A percentile compares a stretch with the other conserved stretches of the same genome.
phyloP scores from a whole-genome alignment of 2,113 vertebrate species.

The Carassius gibelio region DNA sequence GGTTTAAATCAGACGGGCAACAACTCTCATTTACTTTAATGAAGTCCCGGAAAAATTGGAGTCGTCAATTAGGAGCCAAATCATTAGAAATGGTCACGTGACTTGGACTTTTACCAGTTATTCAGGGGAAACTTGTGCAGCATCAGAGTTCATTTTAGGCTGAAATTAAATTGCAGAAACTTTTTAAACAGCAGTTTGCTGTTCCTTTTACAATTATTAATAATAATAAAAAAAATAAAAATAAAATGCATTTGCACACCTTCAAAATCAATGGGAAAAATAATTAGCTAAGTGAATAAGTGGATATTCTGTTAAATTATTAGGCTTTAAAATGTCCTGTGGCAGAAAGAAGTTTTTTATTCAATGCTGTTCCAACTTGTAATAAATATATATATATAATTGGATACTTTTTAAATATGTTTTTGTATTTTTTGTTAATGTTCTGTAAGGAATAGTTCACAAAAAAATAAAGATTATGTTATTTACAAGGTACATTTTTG shows the following conservation, averaged over 20 bases:
- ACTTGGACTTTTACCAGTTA: slow-evolving; percentile 32
- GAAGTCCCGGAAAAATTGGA: slow-evolving; percentile 55
- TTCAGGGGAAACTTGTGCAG: not conserved
- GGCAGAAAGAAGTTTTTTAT: too few species aligned
- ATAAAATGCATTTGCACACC: not conserved
- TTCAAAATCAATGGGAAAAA: not conserved
- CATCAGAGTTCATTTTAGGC: not conserved
- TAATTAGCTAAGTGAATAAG: not conserved
- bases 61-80: slow-evolving; percentile 50
- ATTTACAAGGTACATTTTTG: not conserved
- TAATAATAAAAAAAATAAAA: too few species aligned
- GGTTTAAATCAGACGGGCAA: slow-evolving; percentile 50
- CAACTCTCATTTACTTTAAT: slow-evolving; percentile 63
- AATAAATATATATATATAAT: too few species aligned
- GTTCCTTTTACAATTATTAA: not conserved
- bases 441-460: too few species aligned
- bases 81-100: slow-evolving; percentile 46
- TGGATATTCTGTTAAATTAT: not conserved
- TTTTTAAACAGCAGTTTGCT: not conserved
- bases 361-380: too few species aligned
- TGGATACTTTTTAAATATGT: too few species aligned
- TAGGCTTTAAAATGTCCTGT: too few species aligned
- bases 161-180: not conserved
- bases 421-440: too few species aligned
- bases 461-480: too few species aligned